phyloP scores from a whole-genome alignment of 2,113 vertebrate genomes.

The Sitta europaea region DNA sequence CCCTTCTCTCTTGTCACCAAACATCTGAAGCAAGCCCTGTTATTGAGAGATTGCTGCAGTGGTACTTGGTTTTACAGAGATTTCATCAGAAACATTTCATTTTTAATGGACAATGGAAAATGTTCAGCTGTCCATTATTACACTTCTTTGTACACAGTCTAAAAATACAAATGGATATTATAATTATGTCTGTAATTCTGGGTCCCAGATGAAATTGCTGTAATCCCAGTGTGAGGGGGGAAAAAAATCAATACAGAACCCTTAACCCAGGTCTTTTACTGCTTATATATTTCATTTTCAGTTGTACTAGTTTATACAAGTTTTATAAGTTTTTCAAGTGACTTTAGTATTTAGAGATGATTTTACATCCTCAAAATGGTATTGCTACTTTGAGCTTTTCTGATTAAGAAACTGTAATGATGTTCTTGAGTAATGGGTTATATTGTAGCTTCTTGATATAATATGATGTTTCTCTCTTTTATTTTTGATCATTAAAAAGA shows the following conservation, averaged over 20 bases:
- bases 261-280: constrained; percentile 29
- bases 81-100: constrained; percentile 18
- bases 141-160: constrained; percentile 48
- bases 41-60: constrained; percentile 48
- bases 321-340: not conserved
- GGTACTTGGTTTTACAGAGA: constrained; percentile 30
- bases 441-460: not conserved
- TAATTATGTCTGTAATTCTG: constrained; percentile 45
- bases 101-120: constrained; percentile 51
- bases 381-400: not conserved
- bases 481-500: not conserved
- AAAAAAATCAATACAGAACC: not conserved
- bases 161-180: constrained; percentile 54
- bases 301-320: not conserved
- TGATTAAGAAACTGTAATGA: not conserved
- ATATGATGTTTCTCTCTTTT: not conserved
- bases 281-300: not conserved
- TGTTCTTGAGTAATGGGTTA: not conserved
- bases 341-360: not conserved
- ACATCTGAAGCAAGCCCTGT: constrained; percentile 38
- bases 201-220: constrained; percentile 54
- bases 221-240: not conserved
- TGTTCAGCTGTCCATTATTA: constrained; percentile 51
- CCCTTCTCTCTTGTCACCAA: constrained; percentile 15
- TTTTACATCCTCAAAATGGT: not conserved